Evolutionary conservation across 2,113 vertebrate genomes (phyloP).

Genomic region (Muntiacus reevesi): DNA sequence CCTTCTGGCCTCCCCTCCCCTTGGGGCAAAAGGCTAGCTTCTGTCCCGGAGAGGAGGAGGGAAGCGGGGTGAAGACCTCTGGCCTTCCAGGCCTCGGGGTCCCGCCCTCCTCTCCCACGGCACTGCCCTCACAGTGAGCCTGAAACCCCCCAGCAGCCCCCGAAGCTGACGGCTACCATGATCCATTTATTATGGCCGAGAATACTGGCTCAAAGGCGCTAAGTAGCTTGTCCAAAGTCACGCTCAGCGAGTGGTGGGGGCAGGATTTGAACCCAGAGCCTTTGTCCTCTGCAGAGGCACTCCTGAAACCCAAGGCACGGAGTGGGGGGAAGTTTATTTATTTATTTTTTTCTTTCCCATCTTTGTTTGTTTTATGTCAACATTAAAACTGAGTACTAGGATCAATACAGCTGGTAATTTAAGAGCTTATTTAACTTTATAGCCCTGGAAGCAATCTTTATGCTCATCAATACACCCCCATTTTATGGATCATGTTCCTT

Average conservation of each 20-base stretch:
- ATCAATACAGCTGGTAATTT: neutral
- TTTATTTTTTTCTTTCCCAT: neutral
- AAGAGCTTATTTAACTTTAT: neutral
- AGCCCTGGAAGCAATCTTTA: neutral
- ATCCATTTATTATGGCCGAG: neutral
- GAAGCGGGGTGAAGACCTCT: neutral
- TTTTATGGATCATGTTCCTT: conserved; percentile 43
- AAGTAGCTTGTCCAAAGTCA: neutral
- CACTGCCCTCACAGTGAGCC: too few species aligned
- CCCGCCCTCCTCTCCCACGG: accelerated
- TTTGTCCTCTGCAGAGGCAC: neutral
- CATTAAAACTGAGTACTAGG: neutral
- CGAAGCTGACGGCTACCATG: accelerated
- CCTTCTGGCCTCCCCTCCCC: neutral
- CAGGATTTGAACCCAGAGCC: neutral
- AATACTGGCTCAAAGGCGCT: neutral
- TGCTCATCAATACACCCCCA: neutral
- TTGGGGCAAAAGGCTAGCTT: neutral
- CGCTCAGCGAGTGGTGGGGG: neutral
- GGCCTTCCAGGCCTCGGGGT: neutral
- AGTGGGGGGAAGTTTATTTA: neutral
- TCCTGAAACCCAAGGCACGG: neutral
- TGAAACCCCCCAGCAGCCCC: accelerated
- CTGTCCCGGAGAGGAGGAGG: neutral
- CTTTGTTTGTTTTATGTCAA: neutral